Evolutionary conservation across 2,888 invertebrate species (phyloP).

Genomic region (Phrixothrix hirtus): DNA sequence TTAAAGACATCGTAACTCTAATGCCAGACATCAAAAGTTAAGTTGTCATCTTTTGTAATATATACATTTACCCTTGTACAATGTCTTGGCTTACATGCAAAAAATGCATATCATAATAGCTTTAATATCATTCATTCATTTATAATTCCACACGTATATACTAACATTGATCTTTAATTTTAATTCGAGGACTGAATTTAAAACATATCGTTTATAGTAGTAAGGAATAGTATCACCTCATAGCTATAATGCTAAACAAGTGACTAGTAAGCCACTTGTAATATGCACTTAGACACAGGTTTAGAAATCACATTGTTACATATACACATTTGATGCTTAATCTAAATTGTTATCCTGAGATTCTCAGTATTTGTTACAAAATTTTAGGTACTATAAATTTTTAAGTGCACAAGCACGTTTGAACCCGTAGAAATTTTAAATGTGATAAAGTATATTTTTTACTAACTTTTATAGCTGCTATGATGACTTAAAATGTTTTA

Average conservation of each 20-base stretch:
- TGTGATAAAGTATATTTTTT: slow-evolving; percentile 33
- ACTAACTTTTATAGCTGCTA: slow-evolving; percentile 24
- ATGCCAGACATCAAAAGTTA: slow-evolving; percentile 19
- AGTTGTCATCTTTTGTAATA: slow-evolving; percentile 12
- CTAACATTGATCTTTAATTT: slow-evolving; percentile 25
- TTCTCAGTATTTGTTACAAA: slow-evolving; percentile 41
- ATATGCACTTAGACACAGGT: slow-evolving; percentile 43
- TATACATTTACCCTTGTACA: slow-evolving; percentile 16
- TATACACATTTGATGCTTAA: slow-evolving; percentile 48
- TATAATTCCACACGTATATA: slow-evolving; percentile 20
- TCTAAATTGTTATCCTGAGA: slow-evolving; percentile 42
- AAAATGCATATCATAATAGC: slow-evolving; percentile 56
- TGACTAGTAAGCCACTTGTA: slow-evolving; percentile 36
- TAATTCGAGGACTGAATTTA: slow-evolving; percentile 43
- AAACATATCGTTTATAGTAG: slow-evolving; percentile 46
- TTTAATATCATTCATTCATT: slow-evolving; percentile 41
- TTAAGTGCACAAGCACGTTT: slow-evolving; percentile 37
- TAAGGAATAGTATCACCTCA: slow-evolving; percentile 22
- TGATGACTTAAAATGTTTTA: slow-evolving; percentile 12
- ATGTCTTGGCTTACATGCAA: slow-evolving; percentile 51
- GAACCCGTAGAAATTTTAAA: slow-evolving; percentile 30
- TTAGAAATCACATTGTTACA: slow-evolving; percentile 48
- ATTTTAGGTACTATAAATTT: slow-evolving; percentile 30
- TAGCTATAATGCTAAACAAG: slow-evolving; percentile 29
- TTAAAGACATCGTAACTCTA: slow-evolving; percentile 27